Conservation (phyloP, 92 coral and sea anemone genomes). For the Bergia sp. region DNA sequence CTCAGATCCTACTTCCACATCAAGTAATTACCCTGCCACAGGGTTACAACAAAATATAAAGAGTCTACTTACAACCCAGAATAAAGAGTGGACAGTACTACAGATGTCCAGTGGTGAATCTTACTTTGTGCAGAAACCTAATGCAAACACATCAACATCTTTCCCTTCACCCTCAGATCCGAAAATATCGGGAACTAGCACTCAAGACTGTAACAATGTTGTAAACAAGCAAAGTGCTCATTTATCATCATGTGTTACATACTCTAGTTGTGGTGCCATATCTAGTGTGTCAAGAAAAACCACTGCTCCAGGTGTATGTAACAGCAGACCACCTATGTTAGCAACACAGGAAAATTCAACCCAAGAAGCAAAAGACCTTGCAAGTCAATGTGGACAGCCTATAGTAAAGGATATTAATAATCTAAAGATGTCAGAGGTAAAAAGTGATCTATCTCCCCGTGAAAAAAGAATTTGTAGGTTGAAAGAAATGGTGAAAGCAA, state of each 20-base stretch:
- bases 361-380: neutral
- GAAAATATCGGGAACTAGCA: neutral
- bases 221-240: neutral
- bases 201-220: neutral
- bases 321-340: neutral
- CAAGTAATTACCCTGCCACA: neutral
- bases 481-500: constrained; percentile 38
- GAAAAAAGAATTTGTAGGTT: constrained; percentile 21
- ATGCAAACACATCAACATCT: neutral
- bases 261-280: neutral
- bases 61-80: neutral
- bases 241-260: neutral
- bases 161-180: neutral
- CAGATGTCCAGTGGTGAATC: constrained; percentile 10
- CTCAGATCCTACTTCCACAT: neutral
- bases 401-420: neutral
- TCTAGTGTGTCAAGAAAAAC: neutral
- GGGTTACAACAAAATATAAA: neutral
- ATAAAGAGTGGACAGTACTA: neutral
- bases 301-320: neutral
- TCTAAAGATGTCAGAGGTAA: neutral
- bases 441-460: constrained; percentile 28
- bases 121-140: neutral
- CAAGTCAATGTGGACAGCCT: neutral
- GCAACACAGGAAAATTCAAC: neutral